A percentile compares a stretch with the other conserved stretches of the same genome.
phyloP scores from a whole-genome alignment of 1,140 invertebrate genomes.

The Rhagoletis pomonella region DNA sequence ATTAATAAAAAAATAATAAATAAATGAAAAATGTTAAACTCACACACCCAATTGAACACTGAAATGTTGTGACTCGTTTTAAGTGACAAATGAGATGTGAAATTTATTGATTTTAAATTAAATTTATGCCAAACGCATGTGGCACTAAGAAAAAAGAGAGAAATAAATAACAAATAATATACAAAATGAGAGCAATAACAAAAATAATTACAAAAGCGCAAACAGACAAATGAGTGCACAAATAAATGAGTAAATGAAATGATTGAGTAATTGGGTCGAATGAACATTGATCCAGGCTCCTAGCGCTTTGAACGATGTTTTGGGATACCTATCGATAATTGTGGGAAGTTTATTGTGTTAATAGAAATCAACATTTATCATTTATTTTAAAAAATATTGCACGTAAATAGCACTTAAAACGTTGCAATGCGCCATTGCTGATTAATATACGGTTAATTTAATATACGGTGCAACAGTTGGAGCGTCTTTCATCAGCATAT shows the following conservation, averaged over 20 bases:
- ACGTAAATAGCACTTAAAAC: background rate
- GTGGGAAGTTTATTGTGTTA: background rate
- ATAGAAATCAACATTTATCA: slow-evolving; percentile 21
- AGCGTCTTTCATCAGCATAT: too few species aligned
- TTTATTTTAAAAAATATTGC: slow-evolving; percentile 31
- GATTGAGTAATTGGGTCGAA: slow-evolving; percentile 1
- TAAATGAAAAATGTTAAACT: background rate
- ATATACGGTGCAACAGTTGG: too few species aligned
- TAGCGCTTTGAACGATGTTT: too few species aligned
- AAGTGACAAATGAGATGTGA: slow-evolving; percentile 10
- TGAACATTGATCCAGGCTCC: background rate
- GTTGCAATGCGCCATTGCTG: background rate
- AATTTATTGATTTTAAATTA: slow-evolving; percentile 48
- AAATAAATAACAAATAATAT: too few species aligned
- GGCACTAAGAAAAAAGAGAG: background rate
- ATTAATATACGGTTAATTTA: too few species aligned
- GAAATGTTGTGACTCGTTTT: background rate
- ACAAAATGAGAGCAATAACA: background rate
- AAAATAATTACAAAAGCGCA: slow-evolving; percentile 24
- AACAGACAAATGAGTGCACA: slow-evolving; percentile 27
- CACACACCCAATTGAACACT: background rate
- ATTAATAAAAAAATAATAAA: background rate
- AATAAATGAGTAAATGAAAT: slow-evolving; percentile 12
- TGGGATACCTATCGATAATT: too few species aligned
- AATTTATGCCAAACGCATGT: slow-evolving; percentile 35